A percentile compares a stretch with the other conserved stretches of the same genome.
phyloP scores from a whole-genome alignment of 2,888 invertebrate species.

The Actias luna region DNA sequence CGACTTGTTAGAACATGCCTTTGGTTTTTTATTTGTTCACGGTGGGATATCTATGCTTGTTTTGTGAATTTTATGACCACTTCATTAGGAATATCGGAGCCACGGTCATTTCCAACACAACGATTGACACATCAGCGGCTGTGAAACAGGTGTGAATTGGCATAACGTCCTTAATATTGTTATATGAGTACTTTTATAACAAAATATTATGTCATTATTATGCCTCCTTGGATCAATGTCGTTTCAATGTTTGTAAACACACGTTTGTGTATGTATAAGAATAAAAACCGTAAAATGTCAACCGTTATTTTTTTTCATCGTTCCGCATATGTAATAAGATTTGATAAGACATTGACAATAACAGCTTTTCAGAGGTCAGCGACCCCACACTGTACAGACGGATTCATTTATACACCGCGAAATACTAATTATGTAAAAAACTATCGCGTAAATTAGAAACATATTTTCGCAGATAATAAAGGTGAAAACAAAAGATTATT shows the following conservation, averaged over 20 bases:
- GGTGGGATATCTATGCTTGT: slow-evolving; percentile 68
- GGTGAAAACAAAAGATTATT: not conserved
- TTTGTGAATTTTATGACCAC: slow-evolving; percentile 73
- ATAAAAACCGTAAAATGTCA: not conserved
- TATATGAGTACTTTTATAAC: not conserved
- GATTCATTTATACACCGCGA: not conserved
- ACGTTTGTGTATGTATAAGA: not conserved
- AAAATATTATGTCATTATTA: not conserved
- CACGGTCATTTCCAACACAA: slow-evolving; percentile 50
- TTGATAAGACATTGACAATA: slow-evolving; percentile 24
- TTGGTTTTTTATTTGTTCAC: slow-evolving; percentile 62
- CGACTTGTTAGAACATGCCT: slow-evolving; percentile 74
- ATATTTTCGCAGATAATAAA: not conserved
- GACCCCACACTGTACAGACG: not conserved
- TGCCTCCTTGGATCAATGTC: not conserved
- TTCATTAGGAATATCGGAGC: slow-evolving; percentile 61
- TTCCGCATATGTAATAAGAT: slow-evolving; percentile 10
- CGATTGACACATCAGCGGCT: slow-evolving; percentile 58
- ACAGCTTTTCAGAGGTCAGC: slow-evolving; percentile 23
- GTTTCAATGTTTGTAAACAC: slow-evolving; percentile 13
- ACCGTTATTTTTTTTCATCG: not conserved
- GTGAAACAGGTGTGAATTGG: slow-evolving; percentile 24
- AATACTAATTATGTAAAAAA: not conserved
- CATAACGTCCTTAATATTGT: slow-evolving; percentile 8
- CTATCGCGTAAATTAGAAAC: not conserved